phyloP scores from a whole-genome alignment of 2,888 invertebrate species.

The Panopea generosa region DNA sequence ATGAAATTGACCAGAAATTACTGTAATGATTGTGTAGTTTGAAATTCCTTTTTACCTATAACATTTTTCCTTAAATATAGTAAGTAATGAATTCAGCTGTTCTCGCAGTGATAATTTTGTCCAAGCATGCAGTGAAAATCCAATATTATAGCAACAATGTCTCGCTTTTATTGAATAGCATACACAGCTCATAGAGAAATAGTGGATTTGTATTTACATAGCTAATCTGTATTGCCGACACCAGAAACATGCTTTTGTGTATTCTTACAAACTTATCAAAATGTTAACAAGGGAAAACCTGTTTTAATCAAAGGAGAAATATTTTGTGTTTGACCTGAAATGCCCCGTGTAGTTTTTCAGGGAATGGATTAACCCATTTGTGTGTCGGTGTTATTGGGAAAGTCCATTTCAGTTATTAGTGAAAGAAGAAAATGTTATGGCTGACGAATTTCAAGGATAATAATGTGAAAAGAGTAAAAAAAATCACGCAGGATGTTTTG shows the following conservation, averaged over 20 bases:
- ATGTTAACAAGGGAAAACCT: not conserved
- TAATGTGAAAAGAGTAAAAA: conserved; percentile 53
- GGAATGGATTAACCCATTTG: not conserved
- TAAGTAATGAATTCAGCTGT: no score
- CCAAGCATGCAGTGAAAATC: conserved; percentile 1
- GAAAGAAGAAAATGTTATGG: conserved; percentile 55
- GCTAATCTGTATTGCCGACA: not conserved
- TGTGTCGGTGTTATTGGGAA: conserved; percentile 1
- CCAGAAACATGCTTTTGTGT: no score
- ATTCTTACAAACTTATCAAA: no score
- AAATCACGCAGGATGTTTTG: conserved; percentile 59
- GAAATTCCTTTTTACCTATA: no score
- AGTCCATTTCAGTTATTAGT: conserved; percentile 15
- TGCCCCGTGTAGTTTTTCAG: not conserved
- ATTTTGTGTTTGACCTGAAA: not conserved
- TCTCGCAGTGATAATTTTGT: no score
- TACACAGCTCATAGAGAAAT: not conserved
- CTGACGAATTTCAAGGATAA: conserved; percentile 46
- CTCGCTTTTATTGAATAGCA: not conserved
- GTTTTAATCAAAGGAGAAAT: not conserved
- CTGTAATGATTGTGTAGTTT: no score
- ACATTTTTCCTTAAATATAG: no score
- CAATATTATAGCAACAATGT: not conserved
- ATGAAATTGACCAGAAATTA: no score
- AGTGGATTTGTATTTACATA: conserved; percentile 3